Evolutionary conservation across 2,113 vertebrate genomes (phyloP), one percentile per base, ranked within the genome.

Genomic region (Dicrurus megarhynchus): DNA sequence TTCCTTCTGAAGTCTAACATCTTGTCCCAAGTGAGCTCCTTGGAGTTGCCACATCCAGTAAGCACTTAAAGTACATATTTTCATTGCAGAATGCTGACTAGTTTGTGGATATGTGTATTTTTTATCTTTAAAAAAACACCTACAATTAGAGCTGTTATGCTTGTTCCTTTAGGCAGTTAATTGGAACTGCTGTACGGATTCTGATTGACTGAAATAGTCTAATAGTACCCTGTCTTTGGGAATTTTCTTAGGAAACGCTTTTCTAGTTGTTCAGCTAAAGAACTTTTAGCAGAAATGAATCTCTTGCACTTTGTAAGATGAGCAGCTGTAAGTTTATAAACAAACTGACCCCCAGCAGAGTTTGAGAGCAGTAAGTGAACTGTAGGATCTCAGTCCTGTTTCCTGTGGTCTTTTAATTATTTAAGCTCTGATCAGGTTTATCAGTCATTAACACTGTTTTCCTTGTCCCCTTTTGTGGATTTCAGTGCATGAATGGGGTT

Each of bases 101-200:
- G 26, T 84, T 70, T 32, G 41, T 68, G 41, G 17, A 33, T 65
- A 4, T 41, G 3, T 77, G 10, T 63, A 6, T 4, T 6, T 71
- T 84, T 60, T 28, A 35, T 16, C 13, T 73, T 63, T 17, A 3
- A 44, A 56, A n/a, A 81, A 9, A 0, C 0, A 1, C 3, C 28
- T 52, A 4, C 21, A 49, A 5, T 37, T 82, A 20, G 56, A 77
- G n/a, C 30, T 60, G 10, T n/a, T 71, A 64, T 91, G 16, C 64
- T 28, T 52, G 17, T n/a, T 61, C 11, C 5, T 4, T 86, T 42
- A 39, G 37, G 19, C n/a, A 22, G 20, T 85, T 85, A 73, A 53
- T 24, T 69, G n/a, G n/a, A 41, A 11, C 50, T 87, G 49, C 57
- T 4, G 1, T 28, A 15, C 52, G 42, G 28, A 56, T 78, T 82